These are phyloP conservation scores for Crambe crambe DNA, from an alignment of 37 sponge, comb jelly and placozoan genomes.

Conservation along the genomic window DNA sequence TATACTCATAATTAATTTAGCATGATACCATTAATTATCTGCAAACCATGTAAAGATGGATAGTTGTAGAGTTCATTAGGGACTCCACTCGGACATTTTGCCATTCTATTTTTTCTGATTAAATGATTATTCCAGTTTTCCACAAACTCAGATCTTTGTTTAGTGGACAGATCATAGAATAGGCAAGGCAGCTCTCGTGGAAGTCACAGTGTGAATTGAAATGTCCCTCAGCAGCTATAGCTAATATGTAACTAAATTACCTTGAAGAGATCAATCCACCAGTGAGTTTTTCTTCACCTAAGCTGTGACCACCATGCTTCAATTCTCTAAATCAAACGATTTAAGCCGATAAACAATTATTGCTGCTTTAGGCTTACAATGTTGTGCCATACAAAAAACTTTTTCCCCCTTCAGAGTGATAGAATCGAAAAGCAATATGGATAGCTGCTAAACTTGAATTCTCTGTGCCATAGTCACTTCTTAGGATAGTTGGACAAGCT, in stretches of 20 bases:
- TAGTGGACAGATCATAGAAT: neutral
- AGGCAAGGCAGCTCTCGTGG: neutral
- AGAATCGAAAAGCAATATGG: slow-evolving; percentile 6
- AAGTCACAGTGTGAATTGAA: neutral
- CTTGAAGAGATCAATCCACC: slow-evolving; percentile 36
- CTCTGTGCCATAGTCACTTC: slow-evolving; percentile 29
- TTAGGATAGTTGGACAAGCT: slow-evolving; percentile 5
- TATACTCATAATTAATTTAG: no score
- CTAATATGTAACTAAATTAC: no score
- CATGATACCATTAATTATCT: no score
- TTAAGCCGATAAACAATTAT: no score
- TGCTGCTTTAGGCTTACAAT: neutral
- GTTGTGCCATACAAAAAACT: slow-evolving; percentile 4
- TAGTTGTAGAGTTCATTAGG: neutral
- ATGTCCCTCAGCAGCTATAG: slow-evolving; percentile 8
- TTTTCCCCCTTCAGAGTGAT: slow-evolving; percentile 6
- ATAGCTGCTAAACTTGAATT: slow-evolving; percentile 1
- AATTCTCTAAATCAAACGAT: slow-evolving; percentile 14
- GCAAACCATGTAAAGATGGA: neutral
- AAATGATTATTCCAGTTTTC: slow-evolving; percentile 18
- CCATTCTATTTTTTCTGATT: neutral
- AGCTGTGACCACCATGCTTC: slow-evolving; percentile 44
- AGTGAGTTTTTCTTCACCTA: slow-evolving; percentile 4
- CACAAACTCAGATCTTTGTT: slow-evolving; percentile 21
- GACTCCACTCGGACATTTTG: neutral